Conservation (phyloP, 2,113 vertebrate genomes). For the Anguilla rostrata region DNA sequence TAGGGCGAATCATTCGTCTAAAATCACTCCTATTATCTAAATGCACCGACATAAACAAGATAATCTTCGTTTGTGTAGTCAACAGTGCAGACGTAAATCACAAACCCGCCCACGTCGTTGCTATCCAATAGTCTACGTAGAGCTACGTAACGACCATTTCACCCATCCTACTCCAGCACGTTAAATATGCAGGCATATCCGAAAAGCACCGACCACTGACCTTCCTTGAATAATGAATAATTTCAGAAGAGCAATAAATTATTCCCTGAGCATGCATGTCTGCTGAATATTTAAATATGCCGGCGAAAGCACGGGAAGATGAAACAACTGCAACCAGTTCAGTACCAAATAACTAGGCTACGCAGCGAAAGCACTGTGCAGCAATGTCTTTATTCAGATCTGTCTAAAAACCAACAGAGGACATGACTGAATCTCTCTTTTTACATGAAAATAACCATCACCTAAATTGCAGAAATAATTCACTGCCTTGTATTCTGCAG, state of each 20-base stretch:
- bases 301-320: neutral
- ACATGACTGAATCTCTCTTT: neutral
- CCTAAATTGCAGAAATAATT: neutral
- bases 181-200: neutral
- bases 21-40: slow-evolving; percentile 12
- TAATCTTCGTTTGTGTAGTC: slow-evolving; percentile 56
- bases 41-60: slow-evolving; percentile 65
- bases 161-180: neutral
- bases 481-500: neutral
- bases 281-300: neutral
- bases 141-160: neutral
- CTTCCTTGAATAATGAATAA: neutral
- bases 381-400: neutral
- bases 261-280: neutral
- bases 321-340: neutral
- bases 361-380: neutral
- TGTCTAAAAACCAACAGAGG: neutral
- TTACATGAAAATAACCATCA: neutral
- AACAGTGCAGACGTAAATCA: slow-evolving; percentile 38
- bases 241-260: neutral
- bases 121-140: slow-evolving; percentile 39
- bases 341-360: neutral
- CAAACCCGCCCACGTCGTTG: slow-evolving; percentile 54
- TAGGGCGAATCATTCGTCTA: neutral
- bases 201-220: neutral